These are phyloP conservation scores for Monochamus alternatus DNA, from an alignment of 2,888 invertebrate species.

Conservation along the genomic window DNA sequence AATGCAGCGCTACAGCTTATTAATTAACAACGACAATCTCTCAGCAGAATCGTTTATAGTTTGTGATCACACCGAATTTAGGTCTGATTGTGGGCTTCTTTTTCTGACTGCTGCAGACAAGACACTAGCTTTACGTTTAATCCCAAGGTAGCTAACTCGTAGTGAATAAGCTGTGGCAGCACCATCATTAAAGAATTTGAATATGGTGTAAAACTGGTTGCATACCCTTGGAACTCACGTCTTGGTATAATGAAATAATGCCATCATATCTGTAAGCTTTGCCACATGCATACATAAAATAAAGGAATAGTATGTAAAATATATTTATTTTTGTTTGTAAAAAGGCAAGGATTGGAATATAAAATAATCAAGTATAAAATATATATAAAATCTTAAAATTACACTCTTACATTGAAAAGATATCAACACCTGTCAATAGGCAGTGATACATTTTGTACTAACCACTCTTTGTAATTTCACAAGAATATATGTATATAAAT, in stretches of 20 bases:
- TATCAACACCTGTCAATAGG: constrained; percentile 54
- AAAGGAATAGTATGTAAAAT: constrained; percentile 33
- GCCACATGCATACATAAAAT: background rate
- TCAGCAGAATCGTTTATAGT: no score
- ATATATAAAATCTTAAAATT: constrained; percentile 51
- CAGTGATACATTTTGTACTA: constrained; percentile 63
- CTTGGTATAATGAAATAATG: background rate
- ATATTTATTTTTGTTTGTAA: constrained; percentile 47
- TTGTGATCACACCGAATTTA: no score
- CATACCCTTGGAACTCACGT: background rate
- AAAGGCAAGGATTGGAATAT: constrained; percentile 52
- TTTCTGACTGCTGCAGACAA: no score
- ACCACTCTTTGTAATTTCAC: constrained; percentile 59
- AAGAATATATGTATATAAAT: constrained; percentile 45
- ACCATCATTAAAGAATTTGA: no score
- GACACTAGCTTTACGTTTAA: no score
- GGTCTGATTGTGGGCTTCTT: no score
- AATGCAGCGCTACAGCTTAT: no score
- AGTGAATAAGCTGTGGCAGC: no score
- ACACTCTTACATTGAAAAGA: constrained; percentile 45
- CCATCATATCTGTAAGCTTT: no score
- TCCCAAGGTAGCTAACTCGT: no score
- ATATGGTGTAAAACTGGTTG: background rate
- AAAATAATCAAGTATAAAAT: constrained; percentile 51
- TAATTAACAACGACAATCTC: no score